Conservation (phyloP, 2,797 vertebrate genomes). For the Diglossa cyanea region DNA sequence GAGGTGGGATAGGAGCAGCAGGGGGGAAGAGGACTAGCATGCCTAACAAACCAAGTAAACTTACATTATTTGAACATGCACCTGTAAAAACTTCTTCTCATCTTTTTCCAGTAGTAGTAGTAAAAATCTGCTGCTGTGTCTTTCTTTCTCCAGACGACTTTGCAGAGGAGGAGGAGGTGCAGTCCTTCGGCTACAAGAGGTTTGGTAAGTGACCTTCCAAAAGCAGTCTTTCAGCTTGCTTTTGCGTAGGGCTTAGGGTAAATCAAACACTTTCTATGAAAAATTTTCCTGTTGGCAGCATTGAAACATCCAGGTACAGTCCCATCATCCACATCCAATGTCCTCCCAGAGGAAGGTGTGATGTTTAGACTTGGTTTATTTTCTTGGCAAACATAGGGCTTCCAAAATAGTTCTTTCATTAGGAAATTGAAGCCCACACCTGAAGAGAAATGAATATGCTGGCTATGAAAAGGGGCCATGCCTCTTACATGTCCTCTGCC, state of each 20-base stretch:
- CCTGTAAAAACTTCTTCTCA: background rate
- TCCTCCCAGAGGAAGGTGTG: background rate
- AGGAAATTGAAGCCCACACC: background rate
- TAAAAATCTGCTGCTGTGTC: background rate
- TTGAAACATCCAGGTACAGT: background rate
- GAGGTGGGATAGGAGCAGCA: background rate
- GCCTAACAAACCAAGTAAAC: background rate
- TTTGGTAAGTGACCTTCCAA: slow-evolving; percentile 88
- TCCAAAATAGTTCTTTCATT: background rate
- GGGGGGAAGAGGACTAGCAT: background rate
- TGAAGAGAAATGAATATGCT: background rate
- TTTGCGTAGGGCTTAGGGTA: background rate
- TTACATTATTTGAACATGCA: background rate
- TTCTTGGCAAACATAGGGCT: background rate
- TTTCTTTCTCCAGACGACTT: slow-evolving; percentile 89
- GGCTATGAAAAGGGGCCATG: background rate
- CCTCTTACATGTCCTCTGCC: background rate
- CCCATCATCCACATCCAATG: background rate
- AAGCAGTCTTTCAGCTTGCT: background rate
- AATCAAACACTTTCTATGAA: background rate
- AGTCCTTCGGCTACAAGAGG: slow-evolving; percentile 98
- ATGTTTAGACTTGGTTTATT: background rate
- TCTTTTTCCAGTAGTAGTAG: background rate
- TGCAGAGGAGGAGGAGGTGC: slow-evolving; percentile 96
- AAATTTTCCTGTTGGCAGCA: background rate